Conservation (phyloP, 2,888 invertebrate species). For the Emmelina monodactyla region DNA sequence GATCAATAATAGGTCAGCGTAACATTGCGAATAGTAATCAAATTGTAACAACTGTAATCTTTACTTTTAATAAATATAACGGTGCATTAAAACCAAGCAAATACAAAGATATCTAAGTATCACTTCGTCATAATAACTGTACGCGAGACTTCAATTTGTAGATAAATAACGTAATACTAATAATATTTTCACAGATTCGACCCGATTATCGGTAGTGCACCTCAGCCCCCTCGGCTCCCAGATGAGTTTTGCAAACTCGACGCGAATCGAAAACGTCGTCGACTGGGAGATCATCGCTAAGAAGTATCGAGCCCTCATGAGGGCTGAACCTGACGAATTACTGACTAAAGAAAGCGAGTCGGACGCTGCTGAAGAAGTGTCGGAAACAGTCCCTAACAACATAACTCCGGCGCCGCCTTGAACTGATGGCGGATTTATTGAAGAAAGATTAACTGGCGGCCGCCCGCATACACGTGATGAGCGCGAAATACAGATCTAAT, state of each 20-base stretch:
- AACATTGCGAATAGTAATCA: too few relatives aligned
- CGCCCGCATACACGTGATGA: too few relatives aligned
- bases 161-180: too few relatives aligned
- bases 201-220: conserved; percentile 80
- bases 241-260: conserved; percentile 79
- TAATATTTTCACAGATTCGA: conserved; percentile 78
- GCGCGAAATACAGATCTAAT: too few relatives aligned
- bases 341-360: conserved; percentile 40
- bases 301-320: conserved; percentile 80
- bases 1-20: too few relatives aligned
- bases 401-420: conserved; percentile 45
- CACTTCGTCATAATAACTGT: too few relatives aligned
- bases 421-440: conserved; percentile 18
- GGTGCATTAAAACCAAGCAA: too few relatives aligned
- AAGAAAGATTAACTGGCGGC: too few relatives aligned
- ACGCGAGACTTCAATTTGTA: too few relatives aligned
- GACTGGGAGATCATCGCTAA: conserved; percentile 92
- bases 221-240: conserved; percentile 86
- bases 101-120: too few relatives aligned
- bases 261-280: conserved; percentile 86
- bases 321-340: conserved; percentile 50
- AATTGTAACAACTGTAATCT: too few relatives aligned
- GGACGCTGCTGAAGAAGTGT: conserved; percentile 46
- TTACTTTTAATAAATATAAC: too few relatives aligned
- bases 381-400: conserved; percentile 51